Evolutionary conservation across 2,113 vertebrate species (phyloP).

Genomic region (Laterallus jamaicensis): DNA sequence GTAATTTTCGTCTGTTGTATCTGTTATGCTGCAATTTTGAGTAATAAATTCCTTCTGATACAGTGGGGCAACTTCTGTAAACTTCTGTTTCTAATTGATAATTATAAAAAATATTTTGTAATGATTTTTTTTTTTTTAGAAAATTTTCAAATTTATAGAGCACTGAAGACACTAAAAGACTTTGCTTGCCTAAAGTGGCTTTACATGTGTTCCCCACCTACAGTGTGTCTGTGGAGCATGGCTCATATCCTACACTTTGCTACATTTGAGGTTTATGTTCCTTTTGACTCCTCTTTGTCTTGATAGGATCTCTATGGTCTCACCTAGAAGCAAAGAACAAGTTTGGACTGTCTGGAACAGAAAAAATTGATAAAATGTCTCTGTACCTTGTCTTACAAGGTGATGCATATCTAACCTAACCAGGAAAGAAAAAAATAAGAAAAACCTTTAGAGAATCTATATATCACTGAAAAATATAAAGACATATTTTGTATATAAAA

Average conservation of each 20-base stretch:
- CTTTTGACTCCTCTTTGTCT: not conserved
- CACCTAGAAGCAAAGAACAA: too few species aligned
- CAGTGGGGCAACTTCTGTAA: not conserved
- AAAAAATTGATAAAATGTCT: constrained; percentile 37
- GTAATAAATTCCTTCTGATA: not conserved
- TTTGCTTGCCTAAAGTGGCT: not conserved
- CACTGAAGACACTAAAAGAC: not conserved
- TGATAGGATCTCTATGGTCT: rapidly evolving
- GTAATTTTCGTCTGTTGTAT: not conserved
- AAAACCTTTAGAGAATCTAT: not conserved
- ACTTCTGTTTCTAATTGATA: not conserved
- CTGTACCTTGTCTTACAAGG: constrained; percentile 35
- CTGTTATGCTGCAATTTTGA: not conserved
- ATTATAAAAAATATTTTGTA: too few species aligned
- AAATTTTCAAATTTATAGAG: not conserved
- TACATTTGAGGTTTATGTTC: rapidly evolving
- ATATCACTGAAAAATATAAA: not conserved
- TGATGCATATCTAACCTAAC: constrained; percentile 9
- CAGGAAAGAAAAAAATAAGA: not conserved
- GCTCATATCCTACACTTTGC: not conserved
- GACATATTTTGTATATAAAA: not conserved
- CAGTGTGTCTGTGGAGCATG: rapidly evolving
- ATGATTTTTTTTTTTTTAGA: not conserved
- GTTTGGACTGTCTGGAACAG: too few species aligned
- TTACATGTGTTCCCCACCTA: not conserved